phyloP scores from a whole-genome alignment of 2,113 vertebrate species.

The Mixornis gularis region DNA sequence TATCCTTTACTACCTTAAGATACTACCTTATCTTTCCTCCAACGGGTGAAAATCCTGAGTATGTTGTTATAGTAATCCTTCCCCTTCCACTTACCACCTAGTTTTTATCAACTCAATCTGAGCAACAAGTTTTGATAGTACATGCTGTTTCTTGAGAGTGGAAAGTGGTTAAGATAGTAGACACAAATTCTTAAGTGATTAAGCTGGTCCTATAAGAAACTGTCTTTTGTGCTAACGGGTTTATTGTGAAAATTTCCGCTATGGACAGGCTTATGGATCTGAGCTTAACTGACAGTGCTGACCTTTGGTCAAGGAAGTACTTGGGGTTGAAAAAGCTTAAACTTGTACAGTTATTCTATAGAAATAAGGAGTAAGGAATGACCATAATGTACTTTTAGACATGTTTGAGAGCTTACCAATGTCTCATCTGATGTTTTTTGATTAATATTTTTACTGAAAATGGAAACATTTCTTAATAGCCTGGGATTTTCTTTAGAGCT shows the following conservation, averaged over 20 bases:
- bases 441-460: neutral
- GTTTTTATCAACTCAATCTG: neutral
- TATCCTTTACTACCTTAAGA: no score
- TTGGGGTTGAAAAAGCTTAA: neutral
- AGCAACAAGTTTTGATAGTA: neutral
- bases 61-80: neutral
- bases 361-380: neutral
- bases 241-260: neutral
- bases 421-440: neutral
- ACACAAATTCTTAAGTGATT: neutral
- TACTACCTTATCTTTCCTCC: neutral
- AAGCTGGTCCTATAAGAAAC: neutral
- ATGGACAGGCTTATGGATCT: neutral
- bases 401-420: neutral
- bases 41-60: neutral
- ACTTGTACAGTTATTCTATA: neutral
- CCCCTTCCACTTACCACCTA: neutral
- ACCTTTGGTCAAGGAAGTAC: neutral
- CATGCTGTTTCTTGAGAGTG: neutral
- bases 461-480: neutral
- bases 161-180: neutral
- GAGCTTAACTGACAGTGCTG: neutral
- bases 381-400: neutral
- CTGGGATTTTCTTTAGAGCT: neutral
- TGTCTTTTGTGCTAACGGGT: neutral